Evolutionary conservation across 2,797 vertebrate genomes (phyloP).

Genomic region (Dicrostonyx torquatus): DNA sequence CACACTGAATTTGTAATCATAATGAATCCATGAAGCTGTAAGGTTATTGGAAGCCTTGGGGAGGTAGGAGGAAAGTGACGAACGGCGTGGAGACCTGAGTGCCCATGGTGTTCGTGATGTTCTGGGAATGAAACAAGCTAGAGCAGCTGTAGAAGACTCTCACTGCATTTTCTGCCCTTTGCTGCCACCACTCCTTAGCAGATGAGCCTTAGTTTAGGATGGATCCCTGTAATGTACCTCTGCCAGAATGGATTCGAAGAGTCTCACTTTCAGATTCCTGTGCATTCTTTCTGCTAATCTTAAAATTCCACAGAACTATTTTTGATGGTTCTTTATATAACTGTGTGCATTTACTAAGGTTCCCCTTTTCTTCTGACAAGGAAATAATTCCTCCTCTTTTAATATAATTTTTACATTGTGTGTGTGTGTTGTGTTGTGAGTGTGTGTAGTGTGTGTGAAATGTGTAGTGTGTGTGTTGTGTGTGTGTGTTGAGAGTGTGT

Average conservation of each 20-base stretch:
- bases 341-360: not conserved
- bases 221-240: not conserved
- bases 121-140: not conserved
- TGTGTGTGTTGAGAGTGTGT: not conserved
- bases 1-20: not conserved
- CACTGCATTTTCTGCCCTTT: not conserved
- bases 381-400: conserved; percentile 14
- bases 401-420: not conserved
- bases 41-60: not conserved
- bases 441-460: no score
- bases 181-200: not conserved
- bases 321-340: not conserved
- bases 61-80: not conserved
- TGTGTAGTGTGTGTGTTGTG: no score
- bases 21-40: not conserved
- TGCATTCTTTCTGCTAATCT: not conserved
- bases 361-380: not conserved
- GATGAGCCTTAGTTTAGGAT: not conserved
- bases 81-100: not conserved
- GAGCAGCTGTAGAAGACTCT: not conserved
- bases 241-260: not conserved
- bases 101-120: not conserved
- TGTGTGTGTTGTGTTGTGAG: not conserved
- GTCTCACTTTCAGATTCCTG: not conserved
- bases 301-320: not conserved